phyloP scores from a whole-genome alignment of 2,888 invertebrate genomes.

The Oligia strigilis region DNA sequence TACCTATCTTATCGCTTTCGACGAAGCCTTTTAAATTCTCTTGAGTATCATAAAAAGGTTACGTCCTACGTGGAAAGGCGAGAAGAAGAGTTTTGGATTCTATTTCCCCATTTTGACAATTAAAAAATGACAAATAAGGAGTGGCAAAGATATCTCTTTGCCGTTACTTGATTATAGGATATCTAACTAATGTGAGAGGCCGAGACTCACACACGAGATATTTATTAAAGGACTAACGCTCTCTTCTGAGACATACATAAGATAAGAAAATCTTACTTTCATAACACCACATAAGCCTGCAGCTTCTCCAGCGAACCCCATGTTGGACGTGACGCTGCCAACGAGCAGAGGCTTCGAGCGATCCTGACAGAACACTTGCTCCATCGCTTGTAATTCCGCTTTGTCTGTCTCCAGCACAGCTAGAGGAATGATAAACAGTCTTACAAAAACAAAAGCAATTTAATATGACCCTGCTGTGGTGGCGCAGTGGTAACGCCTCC shows the following conservation, averaged over 20 bases:
- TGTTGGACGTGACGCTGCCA: conserved; percentile 81
- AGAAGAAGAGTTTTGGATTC: too few relatives aligned
- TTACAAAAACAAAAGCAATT: too few relatives aligned
- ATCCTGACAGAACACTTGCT: conserved; percentile 88
- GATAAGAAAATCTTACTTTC: conserved; percentile 80
- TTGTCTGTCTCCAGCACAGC: conserved; percentile 90
- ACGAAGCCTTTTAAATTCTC: too few relatives aligned
- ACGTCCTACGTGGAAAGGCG: too few relatives aligned
- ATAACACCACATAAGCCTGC: conserved; percentile 89
- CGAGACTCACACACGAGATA: not conserved
- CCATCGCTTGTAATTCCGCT: conserved; percentile 91
- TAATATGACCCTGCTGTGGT: too few relatives aligned
- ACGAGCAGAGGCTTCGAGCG: conserved; percentile 90
- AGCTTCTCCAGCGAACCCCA: conserved; percentile 77
- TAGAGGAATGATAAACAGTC: conserved; percentile 40
- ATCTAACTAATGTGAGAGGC: not conserved
- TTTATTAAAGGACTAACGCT: not conserved
- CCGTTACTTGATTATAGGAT: too few relatives aligned
- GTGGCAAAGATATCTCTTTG: not conserved
- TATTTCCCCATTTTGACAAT: too few relatives aligned
- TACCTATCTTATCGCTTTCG: too few relatives aligned
- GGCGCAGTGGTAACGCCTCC: too few relatives aligned
- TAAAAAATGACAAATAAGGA: not conserved
- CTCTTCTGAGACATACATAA: not conserved
- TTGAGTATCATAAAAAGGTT: too few relatives aligned